Base-by-base conservation (phyloP, 2,113 vertebrate species). In the Crotalus horridus region DNA sequence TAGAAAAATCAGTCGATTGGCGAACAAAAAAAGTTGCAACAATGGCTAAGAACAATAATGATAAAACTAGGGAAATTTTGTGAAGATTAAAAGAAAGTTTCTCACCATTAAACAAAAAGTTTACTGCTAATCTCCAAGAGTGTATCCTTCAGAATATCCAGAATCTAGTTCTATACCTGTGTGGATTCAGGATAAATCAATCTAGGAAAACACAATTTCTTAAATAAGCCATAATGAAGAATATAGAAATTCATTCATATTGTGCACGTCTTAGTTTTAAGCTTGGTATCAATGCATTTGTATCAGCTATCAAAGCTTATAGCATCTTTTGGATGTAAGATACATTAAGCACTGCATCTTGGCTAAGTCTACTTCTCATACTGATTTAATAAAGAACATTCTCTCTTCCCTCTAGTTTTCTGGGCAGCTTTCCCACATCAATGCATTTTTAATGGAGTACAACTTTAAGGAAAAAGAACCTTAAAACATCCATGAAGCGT, bases 371-470 rank as follows among this genome's bases (percentile, higher is more conserved):
- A 9, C 8, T 85, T 89, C 81, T 29, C 20, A 85, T 89, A 26
- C 29, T 39, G 17, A 43, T 85, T 85, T 55, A 89, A 33, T 39
- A 61, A 89, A 11, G 88, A 85, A 48, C 55, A 29, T 85, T 64
- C 24, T 3, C 24, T 51, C 59, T 17, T 56, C 26, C 24, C 26
- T 17, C 15, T 59, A 7, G 7, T 61, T 90, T 43, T 61, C 59
- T 53, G 53, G 88, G 81, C 81, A 87, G 51, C 33, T 48, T 90
- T 23, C 88, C n/a, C 48, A 58, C 23, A 29, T 39, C 29, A 9
- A 90, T 87, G 26, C 59, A 92, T 94, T 89, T 91, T 90, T 94
- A 90, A 90, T 90, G 43, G 17, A 26, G 56, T 48, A 85, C 86
- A 43, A 24, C 48, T 69, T 26, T 48, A 91, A 87, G 26, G 7